Evolutionary conservation across 1,140 invertebrate species (phyloP).

Genomic region (Lepidurus apus): DNA sequence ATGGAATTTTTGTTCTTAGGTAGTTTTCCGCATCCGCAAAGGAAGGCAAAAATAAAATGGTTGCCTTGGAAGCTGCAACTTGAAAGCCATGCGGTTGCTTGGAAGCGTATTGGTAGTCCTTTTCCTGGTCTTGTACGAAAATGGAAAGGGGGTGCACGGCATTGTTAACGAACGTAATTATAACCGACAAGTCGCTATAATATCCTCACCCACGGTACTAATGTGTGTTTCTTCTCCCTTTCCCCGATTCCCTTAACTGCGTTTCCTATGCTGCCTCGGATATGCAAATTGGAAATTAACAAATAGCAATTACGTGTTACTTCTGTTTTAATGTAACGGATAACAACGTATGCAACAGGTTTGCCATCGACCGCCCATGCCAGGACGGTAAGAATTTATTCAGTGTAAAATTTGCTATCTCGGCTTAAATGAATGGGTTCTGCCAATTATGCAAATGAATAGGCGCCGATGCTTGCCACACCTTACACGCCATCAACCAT

Average conservation of each 20-base stretch:
- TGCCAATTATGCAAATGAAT: background rate
- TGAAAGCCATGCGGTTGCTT: constrained; percentile 2
- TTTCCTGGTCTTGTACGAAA: background rate
- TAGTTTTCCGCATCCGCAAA: background rate
- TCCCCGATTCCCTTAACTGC: background rate
- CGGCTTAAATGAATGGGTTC: background rate
- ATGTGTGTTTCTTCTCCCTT: background rate
- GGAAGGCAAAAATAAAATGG: background rate
- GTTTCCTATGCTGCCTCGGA: background rate
- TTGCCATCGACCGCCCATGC: constrained; percentile 59
- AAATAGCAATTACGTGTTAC: constrained; percentile 55
- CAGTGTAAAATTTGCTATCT: background rate
- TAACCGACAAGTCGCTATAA: background rate
- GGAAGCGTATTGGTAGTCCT: background rate
- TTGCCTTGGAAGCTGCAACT: background rate
- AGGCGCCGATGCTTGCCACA: background rate
- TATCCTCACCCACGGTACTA: background rate
- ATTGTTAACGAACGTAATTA: background rate
- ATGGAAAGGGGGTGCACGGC: background rate
- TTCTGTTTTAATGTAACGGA: constrained; percentile 63
- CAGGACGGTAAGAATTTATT: constrained; percentile 46
- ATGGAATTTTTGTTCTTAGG: background rate
- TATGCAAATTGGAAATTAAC: background rate
- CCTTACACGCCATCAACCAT: background rate
- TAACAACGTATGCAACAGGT: constrained; percentile 61